These are phyloP conservation scores for Lamprotornis superbus DNA, from an alignment of 2,113 vertebrate genomes.

Conservation along the genomic window DNA sequence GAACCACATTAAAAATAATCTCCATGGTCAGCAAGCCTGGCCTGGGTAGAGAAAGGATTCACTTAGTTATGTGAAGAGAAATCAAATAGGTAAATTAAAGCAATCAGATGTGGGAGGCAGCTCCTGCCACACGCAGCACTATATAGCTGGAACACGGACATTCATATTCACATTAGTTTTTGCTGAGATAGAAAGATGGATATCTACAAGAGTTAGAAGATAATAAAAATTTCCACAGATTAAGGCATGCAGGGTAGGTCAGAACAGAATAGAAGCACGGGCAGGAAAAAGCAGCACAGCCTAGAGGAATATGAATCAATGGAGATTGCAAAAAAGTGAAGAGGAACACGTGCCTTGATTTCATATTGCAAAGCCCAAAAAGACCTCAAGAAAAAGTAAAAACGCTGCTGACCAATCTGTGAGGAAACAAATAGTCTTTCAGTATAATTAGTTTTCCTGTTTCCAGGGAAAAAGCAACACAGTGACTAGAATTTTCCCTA, in stretches of 20 bases:
- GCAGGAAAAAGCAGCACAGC: neutral
- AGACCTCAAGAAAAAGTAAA: neutral
- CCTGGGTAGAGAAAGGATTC: neutral
- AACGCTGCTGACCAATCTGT: neutral
- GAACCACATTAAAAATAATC: neutral
- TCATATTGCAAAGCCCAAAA: neutral
- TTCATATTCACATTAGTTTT: neutral
- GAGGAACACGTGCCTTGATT: neutral
- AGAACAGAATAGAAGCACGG: neutral
- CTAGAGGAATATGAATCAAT: neutral
- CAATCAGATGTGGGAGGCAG: neutral
- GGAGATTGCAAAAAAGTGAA: neutral
- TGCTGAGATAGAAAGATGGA: neutral
- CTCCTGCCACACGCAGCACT: neutral
- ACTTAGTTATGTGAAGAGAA: neutral
- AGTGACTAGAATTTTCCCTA: neutral
- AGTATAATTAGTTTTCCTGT: neutral
- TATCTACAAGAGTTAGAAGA: neutral
- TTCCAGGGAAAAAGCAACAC: neutral
- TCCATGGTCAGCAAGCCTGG: neutral
- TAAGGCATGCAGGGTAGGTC: neutral
- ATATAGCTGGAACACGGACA: rapidly evolving
- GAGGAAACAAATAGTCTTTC: neutral
- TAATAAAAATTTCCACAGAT: neutral
- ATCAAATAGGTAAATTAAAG: neutral